Base-by-base conservation (phyloP, 2,888 invertebrate species). In the Hesperia comma region DNA sequence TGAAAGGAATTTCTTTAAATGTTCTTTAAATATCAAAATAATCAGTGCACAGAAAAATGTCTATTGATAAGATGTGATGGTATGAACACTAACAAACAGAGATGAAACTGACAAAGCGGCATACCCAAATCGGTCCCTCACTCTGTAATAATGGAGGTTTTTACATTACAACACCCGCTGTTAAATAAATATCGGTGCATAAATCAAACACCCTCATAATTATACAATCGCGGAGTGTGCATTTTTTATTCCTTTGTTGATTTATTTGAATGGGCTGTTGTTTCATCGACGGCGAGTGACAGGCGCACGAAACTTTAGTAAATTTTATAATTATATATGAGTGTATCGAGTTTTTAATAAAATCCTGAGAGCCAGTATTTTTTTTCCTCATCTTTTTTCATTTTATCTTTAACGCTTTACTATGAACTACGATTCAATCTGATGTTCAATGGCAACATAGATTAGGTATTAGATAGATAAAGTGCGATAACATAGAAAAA, bases 161-260 rank as follows among this genome's bases (percentile, higher is more conserved):
- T 67, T 61, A 67, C 70, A 71, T 76, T 71, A 74, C 75, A 77
- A 75, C 75, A 75, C 79, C 74, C 76, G 77, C 75, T 66, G 77
- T 74, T 79, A 78, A 79, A 80, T 79, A 80, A 80, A 83, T 79
- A 76, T 71, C 71, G 70, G 69, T 69, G 69, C 71, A 83, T 86
- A 85, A 85, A 86, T 88, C 86, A 86, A 79, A 81, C 79, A 80
- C 80, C 78, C 76, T 80, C 78, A 77, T 85, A 84, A 86, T 87
- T 83, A 84, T 74, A 80, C 77, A 78, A 72, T 74, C 68, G 68
- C 66, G 33, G 67, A 70, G 33, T 55, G 71, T 70, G 72, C 70
- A 69, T 70, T 75, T 76, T 75, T 78, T 76, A 74, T 79, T 79
- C 77, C 72, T 74, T 72, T 80, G 79, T 81, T 82, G 83, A 85